Evolutionary conservation across 2,797 vertebrate genomes (phyloP).

Genomic region (Paguma larvata): DNA sequence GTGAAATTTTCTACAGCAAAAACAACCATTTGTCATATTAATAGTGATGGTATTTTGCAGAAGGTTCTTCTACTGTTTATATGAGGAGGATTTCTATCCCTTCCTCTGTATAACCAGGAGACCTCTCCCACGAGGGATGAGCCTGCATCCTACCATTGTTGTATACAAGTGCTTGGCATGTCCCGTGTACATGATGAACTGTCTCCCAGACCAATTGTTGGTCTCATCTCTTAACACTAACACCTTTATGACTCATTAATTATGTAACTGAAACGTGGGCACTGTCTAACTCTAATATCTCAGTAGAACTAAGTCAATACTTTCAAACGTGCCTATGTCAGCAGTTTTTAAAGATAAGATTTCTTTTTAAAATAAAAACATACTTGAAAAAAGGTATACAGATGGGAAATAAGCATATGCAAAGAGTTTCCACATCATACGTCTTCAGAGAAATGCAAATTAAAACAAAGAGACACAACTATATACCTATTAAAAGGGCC

Average conservation of each 20-base stretch:
- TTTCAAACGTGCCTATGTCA: background rate
- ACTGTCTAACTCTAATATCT: background rate
- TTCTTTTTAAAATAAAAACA: conserved; percentile 41
- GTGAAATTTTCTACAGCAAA: background rate
- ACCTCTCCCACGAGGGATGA: background rate
- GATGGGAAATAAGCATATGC: background rate
- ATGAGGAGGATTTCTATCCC: background rate
- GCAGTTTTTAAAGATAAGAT: background rate
- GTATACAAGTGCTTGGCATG: background rate
- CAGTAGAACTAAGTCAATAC: background rate
- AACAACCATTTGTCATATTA: background rate
- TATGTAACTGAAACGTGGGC: background rate
- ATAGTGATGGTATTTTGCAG: background rate
- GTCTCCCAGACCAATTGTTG: accelerated
- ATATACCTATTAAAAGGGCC: background rate
- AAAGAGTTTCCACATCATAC: background rate
- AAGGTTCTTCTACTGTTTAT: background rate
- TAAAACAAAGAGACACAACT: background rate
- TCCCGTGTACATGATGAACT: background rate
- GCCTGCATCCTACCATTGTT: background rate
- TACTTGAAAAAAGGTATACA: background rate
- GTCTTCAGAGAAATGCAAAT: background rate
- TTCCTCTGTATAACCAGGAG: background rate
- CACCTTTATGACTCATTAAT: background rate
- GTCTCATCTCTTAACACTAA: background rate